Conservation (phyloP, 1,140 invertebrate species). For the Bombus breviceps region DNA sequence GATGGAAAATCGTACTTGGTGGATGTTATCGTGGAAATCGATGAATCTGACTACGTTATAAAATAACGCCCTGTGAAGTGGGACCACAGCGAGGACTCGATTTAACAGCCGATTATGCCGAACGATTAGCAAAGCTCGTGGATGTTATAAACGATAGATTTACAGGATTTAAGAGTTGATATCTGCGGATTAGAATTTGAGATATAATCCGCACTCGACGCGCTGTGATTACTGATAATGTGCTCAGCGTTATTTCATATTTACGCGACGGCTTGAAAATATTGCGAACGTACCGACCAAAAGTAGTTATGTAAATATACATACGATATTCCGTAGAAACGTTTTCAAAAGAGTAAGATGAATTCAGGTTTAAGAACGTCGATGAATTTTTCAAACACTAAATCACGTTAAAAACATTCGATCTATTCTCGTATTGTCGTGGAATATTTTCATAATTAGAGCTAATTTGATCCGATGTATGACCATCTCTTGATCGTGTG, state of each 20-base stretch:
- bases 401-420: too few species aligned
- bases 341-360: not conserved
- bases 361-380: not conserved
- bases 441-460: not conserved
- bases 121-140: conserved; percentile 49
- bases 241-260: conserved; percentile 43
- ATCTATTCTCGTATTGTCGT: not conserved
- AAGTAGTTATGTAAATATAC: too few species aligned
- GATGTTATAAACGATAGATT: conserved; percentile 53
- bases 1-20: not conserved
- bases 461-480: not conserved
- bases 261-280: not conserved
- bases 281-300: too few species aligned
- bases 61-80: conserved; percentile 12
- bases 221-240: conserved; percentile 39
- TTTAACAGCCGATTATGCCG: conserved; percentile 52
- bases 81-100: conserved; percentile 8
- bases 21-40: conserved; percentile 21
- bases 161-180: conserved; percentile 53
- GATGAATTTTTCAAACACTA: too few species aligned
- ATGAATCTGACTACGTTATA: conserved; percentile 31
- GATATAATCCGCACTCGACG: conserved; percentile 41
- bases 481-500: not conserved
- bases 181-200: conserved; percentile 43
- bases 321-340: not conserved